Evolutionary conservation across 53 echinoderm and acorn worm genomes (phyloP).

Genomic region (Temnopleurus reevesii): DNA sequence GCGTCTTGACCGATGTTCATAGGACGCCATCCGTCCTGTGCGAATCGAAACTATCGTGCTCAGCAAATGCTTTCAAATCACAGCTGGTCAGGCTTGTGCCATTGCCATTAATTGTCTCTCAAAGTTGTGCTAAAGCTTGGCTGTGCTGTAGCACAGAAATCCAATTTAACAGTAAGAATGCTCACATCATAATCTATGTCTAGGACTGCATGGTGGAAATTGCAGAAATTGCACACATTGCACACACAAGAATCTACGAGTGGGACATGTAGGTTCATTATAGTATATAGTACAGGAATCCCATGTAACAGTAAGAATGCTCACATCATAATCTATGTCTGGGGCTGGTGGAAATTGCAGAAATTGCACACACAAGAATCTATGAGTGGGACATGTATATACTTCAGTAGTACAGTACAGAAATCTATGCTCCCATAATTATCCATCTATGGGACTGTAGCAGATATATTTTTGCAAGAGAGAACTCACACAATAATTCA

Average conservation of each 20-base stretch:
- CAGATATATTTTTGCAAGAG: too few relatives aligned
- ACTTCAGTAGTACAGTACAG: background rate
- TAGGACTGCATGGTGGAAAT: background rate
- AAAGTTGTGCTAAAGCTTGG: too few relatives aligned
- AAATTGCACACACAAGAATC: background rate
- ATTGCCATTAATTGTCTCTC: background rate
- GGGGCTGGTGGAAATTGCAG: background rate
- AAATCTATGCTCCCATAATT: background rate
- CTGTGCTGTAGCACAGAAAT: background rate
- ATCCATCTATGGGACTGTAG: background rate
- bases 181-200: background rate
- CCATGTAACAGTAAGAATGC: background rate
- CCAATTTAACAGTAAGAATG: background rate
- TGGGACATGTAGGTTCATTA: too few relatives aligned
- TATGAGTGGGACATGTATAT: background rate
- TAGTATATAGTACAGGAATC: background rate
- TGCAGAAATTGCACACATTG: background rate
- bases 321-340: background rate
- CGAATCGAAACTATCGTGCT: slow-evolving; percentile 2
- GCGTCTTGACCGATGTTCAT: slow-evolving; percentile 38
- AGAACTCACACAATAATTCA: too few relatives aligned
- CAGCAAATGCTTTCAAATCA: background rate
- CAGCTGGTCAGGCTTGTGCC: slow-evolving; percentile 9
- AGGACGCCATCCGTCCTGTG: slow-evolving; percentile 25
- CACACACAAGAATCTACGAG: background rate